phyloP scores from a whole-genome alignment of 2,113 vertebrate species.

The Centropus bengalensis region DNA sequence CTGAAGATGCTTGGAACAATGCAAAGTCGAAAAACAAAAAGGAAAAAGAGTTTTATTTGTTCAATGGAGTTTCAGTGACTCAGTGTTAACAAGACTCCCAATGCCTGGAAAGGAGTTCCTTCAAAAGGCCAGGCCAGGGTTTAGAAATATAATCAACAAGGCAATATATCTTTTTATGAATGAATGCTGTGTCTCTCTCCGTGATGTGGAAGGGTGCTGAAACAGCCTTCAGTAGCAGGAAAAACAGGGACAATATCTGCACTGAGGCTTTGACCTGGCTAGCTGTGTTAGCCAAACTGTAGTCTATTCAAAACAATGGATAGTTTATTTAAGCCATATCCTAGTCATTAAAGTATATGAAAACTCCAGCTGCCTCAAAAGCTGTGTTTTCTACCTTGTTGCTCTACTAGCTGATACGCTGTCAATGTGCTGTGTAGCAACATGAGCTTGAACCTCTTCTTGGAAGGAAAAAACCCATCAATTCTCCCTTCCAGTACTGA shows the following conservation, averaged over 20 bases:
- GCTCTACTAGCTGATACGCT: background rate
- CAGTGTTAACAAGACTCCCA: background rate
- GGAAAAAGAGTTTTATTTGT: background rate
- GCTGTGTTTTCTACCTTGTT: conserved; percentile 16
- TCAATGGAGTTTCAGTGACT: background rate
- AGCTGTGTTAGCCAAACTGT: background rate
- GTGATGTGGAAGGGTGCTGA: background rate
- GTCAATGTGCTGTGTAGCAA: background rate
- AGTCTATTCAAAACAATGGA: conserved; percentile 47
- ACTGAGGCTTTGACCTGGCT: conserved; percentile 27
- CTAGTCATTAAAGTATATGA: conserved; percentile 16
- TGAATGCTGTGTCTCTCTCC: background rate
- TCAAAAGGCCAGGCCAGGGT: background rate
- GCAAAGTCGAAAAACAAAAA: background rate
- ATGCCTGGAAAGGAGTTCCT: background rate
- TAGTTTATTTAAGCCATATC: conserved; percentile 39
- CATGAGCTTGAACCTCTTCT: background rate
- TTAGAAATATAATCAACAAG: background rate
- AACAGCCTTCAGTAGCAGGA: background rate
- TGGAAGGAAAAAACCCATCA: background rate
- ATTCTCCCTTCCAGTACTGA: background rate
- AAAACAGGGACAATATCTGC: conserved; percentile 24
- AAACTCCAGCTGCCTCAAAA: conserved; percentile 37
- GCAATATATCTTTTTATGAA: background rate
- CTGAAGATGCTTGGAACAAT: background rate